Evolutionary conservation across 2,797 vertebrate genomes (phyloP), one percentile per base, ranked within the genome.

Genomic region (Ctenosaura bakeri): DNA sequence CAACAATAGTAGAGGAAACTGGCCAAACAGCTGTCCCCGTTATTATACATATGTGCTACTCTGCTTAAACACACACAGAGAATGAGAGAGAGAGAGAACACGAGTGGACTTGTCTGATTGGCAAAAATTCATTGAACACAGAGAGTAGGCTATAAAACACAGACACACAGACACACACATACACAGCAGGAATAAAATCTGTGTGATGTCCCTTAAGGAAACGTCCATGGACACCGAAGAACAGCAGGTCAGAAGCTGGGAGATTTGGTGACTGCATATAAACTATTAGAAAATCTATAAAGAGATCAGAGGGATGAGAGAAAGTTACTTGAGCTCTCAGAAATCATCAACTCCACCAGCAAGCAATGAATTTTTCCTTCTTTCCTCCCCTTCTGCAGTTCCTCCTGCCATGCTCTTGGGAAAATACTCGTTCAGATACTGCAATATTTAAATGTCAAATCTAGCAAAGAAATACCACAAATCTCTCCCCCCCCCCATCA

Each of bases 11-110:
- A 91, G 5, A 50, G 92, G 94, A 92, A 80, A 92, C 86, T 92
- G 92, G 96, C 88, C 92, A n/a, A 94, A 91, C 95, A 96, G 90
- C 94, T 97, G 92, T 91, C 91, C 88, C 94, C 94, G 95, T 94
- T 93, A 92, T 89, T 89, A 88, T 92, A 94, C 85, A 90, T 91
- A 92, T 87, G 89, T 88, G 64, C 79, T 93, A 26, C 86, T 87
- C 85, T 86, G 59, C 74, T 88, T 90, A 83, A 92, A 95, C 42
- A 35, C 9, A 86, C 66, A 87, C 71, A 90, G 46, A 54, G 6
- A 86, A n/a, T 54, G 26, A 35, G n/a, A 38, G 71, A 35, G 4
- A 71, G 8, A 77, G 32, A 20, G 64, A 90, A 90, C 4, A 20
- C 4, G 20, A 22, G 59, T 6, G 59, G 1, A 22, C 92, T 92